These are phyloP conservation scores for Rotaria socialis DNA, from an alignment of 2,888 invertebrate genomes.

Conservation along the genomic window DNA sequence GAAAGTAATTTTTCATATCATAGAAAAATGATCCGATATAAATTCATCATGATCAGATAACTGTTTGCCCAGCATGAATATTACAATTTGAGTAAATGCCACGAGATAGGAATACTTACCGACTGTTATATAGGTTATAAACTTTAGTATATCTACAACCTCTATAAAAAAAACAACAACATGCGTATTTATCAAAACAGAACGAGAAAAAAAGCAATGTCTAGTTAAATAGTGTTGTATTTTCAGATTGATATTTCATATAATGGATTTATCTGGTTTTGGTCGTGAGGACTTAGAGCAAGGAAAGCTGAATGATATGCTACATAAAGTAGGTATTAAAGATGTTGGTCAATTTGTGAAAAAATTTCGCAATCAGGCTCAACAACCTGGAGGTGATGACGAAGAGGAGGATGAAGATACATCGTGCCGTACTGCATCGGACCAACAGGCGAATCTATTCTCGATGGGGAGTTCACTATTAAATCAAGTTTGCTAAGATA, in stretches of 20 bases:
- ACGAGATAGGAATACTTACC: no score
- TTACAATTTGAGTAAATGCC: no score
- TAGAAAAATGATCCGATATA: no score
- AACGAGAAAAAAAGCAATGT: no score
- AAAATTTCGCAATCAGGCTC: neutral
- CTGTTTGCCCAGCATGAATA: no score
- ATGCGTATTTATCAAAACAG: no score
- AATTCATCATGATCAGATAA: no score
- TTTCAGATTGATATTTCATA: neutral
- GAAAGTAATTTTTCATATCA: no score
- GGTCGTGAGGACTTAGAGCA: neutral
- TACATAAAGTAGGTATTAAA: neutral
- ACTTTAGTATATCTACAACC: no score
- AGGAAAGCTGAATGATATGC: neutral
- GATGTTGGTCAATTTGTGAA: slow-evolving; percentile 5
- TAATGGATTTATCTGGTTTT: neutral
- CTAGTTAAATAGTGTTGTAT: no score
- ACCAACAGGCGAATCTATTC: neutral
- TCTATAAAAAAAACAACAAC: no score
- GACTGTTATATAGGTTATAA: no score
- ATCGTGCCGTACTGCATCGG: neutral
- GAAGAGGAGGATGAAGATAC: neutral
- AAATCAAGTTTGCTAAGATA: neutral
- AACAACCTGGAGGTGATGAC: neutral
- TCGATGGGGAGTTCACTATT: slow-evolving; percentile 1